Evolutionary conservation across 92 coral and sea anemone species (phyloP), one percentile per base, ranked within the genome.

Genomic region (Parazoanthus atlanticus): DNA sequence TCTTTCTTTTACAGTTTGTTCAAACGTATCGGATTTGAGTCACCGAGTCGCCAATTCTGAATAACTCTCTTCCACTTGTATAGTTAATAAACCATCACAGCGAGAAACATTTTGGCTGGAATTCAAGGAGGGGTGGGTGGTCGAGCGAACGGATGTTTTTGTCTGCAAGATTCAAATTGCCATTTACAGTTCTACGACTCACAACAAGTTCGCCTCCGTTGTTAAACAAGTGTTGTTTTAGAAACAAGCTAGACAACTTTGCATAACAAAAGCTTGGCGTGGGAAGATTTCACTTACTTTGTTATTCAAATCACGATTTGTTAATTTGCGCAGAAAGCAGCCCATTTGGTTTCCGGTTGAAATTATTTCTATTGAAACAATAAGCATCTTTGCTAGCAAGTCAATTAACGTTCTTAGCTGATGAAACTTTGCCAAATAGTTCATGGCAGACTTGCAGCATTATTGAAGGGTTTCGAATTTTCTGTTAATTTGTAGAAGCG

Each of bases 241-340:
- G 26, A 30, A 79, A 47, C 31, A 79, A 54, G 66, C 58, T 52
- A 52, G 58, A 34, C n/a, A 47, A 52, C 36, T 79, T 80, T 47
- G 28, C 84, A 80, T 80, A 80, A 80, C 84, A 80, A 80, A 80
- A 73, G 43, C 77, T 3, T 73, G 71, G 84, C 84, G 71, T 54
- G 71, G 84, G 84, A 80, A 80, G 84, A 32, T 15, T 80, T 30
- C 1, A 29, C 0, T 54, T 31, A 9, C 64, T 31, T 80, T 80
- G 84, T 80, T 52, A 80, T 80, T 80, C 66, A 80, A 80, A 80
- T 80, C 71, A 80, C 41, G 71, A 30, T 21, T 56, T 12, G 32
- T 17, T 5, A 80, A 32, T 77, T 77, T 38, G 80, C 40, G 38
- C 33, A 13, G 15, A 71, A 71, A 19, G 76, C 76, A 71, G 38